Evolutionary conservation across 2,797 vertebrate species (phyloP), one percentile per base, ranked within the genome.

Genomic region (Galago senegalensis): DNA sequence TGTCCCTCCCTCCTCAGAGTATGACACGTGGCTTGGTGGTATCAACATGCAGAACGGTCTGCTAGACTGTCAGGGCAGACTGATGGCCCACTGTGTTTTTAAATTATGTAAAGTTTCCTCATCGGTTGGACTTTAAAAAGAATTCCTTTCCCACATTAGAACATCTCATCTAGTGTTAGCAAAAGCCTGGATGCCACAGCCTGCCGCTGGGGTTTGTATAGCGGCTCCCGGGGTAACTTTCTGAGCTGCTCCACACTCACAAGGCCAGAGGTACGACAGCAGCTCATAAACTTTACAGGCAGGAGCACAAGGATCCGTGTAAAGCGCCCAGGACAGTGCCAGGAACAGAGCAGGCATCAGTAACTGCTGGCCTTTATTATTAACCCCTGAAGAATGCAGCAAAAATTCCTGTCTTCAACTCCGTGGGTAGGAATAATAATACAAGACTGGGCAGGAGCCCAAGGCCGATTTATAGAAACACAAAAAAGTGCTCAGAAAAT

Each of bases 291-390:
- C 31, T 29, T 40, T 7, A 0, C 13, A 89, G 34, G 31, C 40
- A 87, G 60, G 21, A 72, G 43, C 89, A 63, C 79, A 92, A 87
- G 43, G 72, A 63, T 31, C n/a, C 20, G 37, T 10, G 8, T 1
- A 34, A 58, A 65, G 40, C 43, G 65, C 63, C 77, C 40, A 40
- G 46, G 43, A 63, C 5, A 53, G 13, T 43, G 43, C 5, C 8
- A 29, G n/a, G 21, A 84, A 70, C 8, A 67, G 69, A 67, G 21
- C 12, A 92, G n/a, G 13, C 10, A n/a, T 69, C 37, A 7, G 3
- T 34, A 67, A 87, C 53, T 91, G 87, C 53, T 14, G 60, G 49
- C 40, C 40, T 95, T 87, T 67, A 72, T 61, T 29, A 73, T 83
- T 31, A 92, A 85, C 69, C 72, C 56, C 56, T 27, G n/a, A 80